A percentile compares a stretch with the other conserved stretches of the same genome.
Conservation (phyloP, 2,888 invertebrate species). For the Heliconius aoede region DNA sequence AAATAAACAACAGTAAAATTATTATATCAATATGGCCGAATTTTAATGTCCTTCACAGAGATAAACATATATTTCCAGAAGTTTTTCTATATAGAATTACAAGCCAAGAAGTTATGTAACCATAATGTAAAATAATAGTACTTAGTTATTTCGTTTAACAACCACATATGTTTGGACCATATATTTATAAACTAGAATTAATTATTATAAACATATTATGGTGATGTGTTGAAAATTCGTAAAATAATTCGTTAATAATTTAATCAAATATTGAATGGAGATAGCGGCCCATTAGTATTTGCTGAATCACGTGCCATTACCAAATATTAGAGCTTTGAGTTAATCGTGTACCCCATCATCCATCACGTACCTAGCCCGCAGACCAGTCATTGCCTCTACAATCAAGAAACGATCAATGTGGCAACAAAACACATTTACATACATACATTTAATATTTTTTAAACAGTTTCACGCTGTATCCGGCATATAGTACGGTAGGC, state of each 20-base stretch:
- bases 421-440: constrained; percentile 38
- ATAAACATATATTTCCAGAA: too few species aligned
- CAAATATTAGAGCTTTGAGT: constrained; percentile 60
- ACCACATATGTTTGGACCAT: too few species aligned
- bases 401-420: constrained; percentile 38
- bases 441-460: constrained; percentile 35
- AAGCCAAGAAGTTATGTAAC: too few species aligned
- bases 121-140: too few species aligned
- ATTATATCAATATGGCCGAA: too few species aligned
- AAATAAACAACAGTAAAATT: too few species aligned
- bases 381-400: constrained; percentile 58
- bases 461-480: too few species aligned
- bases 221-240: neutral
- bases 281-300: constrained; percentile 51
- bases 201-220: neutral
- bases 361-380: constrained; percentile 56
- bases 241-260: neutral
- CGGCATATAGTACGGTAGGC: too few species aligned
- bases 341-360: constrained; percentile 60
- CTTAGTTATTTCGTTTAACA: too few species aligned
- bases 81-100: too few species aligned
- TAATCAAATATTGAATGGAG: constrained; percentile 34
- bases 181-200: neutral
- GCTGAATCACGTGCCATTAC: constrained; percentile 67
- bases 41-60: too few species aligned